Conservation (phyloP, 2,888 invertebrate species). For the Platypus cylindrus region DNA sequence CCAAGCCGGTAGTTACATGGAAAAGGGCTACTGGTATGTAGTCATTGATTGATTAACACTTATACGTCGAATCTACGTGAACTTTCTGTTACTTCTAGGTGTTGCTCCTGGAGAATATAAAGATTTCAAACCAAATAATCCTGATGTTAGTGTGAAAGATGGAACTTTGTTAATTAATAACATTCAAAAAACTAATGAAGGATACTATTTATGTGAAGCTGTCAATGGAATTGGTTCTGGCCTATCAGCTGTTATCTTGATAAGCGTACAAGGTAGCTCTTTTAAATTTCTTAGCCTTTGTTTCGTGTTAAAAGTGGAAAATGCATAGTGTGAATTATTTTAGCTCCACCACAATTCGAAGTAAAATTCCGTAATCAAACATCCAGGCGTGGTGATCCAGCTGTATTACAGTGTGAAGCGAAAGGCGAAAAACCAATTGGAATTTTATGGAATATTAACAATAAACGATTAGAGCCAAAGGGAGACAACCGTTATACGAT, state of each 20-base stretch:
- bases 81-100: slow-evolving; percentile 40
- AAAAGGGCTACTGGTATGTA: slow-evolving; percentile 81
- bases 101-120: slow-evolving; percentile 87
- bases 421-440: slow-evolving; percentile 92
- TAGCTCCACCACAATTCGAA: slow-evolving; percentile 87
- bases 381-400: slow-evolving; percentile 78
- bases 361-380: slow-evolving; percentile 86
- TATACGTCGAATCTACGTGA: slow-evolving; percentile 3
- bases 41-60: not conserved
- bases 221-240: slow-evolving; percentile 93
- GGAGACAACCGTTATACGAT: slow-evolving; percentile 80
- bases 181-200: slow-evolving; percentile 87
- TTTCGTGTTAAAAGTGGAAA: no score
- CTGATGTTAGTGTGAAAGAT: slow-evolving; percentile 85
- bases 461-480: slow-evolving; percentile 81
- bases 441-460: slow-evolving; percentile 90
- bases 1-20: slow-evolving; percentile 88
- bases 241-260: slow-evolving; percentile 83
- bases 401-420: slow-evolving; percentile 83
- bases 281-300: no score
- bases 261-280: slow-evolving; percentile 76
- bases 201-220: slow-evolving; percentile 90
- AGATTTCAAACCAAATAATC: slow-evolving; percentile 80
- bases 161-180: slow-evolving; percentile 83
- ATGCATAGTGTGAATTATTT: no score